Percentiles rank a stretch among this genome's conserved stretches.
Conservation (phyloP, 2,113 vertebrate genomes). For the Dermatemys mawii region DNA sequence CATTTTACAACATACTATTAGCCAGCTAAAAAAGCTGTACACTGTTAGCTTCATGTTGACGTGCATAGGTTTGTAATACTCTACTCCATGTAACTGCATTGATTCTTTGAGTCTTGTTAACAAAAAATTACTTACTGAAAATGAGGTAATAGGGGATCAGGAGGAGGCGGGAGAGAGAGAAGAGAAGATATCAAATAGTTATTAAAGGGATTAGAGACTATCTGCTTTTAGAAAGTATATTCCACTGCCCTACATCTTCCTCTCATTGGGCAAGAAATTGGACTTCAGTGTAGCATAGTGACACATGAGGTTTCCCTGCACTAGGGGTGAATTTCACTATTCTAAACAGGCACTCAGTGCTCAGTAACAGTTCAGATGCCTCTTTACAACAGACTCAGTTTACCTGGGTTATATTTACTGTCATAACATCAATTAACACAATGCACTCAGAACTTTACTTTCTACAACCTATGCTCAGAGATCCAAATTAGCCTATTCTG, state of each 20-base stretch:
- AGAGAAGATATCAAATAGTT: not conserved
- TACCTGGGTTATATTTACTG: not conserved
- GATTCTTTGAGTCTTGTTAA: not conserved
- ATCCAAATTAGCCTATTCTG: not conserved
- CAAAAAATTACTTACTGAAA: not conserved
- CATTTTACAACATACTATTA: not conserved
- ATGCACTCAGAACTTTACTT: not conserved
- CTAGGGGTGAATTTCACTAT: not conserved
- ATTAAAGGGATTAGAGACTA: not conserved
- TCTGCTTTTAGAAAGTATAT: not conserved
- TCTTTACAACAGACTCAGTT: not conserved
- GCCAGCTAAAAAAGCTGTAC: not conserved
- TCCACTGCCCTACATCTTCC: not conserved
- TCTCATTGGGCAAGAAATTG: not conserved
- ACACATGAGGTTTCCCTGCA: not conserved
- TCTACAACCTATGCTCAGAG: not conserved
- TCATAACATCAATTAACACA: not conserved
- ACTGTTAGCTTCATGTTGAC: not conserved
- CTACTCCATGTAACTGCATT: fast-evolving
- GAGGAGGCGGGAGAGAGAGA: no score
- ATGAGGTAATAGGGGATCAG: fast-evolving
- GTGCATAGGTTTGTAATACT: not conserved
- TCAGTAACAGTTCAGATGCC: not conserved
- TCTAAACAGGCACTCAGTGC: not conserved
- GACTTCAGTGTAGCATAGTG: not conserved